Evolutionary conservation across 2,888 invertebrate genomes (phyloP), one percentile per base, ranked within the genome.

Genomic region (Cistogaster globosa): DNA sequence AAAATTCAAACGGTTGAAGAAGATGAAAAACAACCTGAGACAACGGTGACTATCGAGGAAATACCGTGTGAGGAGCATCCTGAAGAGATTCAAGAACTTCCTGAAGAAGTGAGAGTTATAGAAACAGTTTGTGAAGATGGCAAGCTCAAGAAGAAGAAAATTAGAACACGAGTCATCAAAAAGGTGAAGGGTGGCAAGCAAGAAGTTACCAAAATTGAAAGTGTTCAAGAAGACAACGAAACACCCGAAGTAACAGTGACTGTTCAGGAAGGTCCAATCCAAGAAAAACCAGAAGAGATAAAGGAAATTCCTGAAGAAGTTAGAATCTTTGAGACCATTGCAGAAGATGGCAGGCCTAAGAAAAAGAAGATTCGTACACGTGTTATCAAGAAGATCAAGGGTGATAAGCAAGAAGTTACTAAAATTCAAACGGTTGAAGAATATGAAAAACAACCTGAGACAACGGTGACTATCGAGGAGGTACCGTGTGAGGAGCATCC

Each of bases 361-460:
- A 69, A 69, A 42, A 57, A 42, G 42, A 69, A 57, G 69, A 69
- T 69, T 42, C 55, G 57, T 3, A 69, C 69, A 20, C 57, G 69
- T 42, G 22, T 57, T 4, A 69, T 69, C 55, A 69, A 69, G 12
- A 69, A 57, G 42, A 16, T 69, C 0, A 69, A 57, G 69, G 69
- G 57, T 42, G 55, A 57, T n/a, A 57, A 69, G n/a, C 69, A 69
- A 69, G 55, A 69, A 57, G 57, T 57, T 4, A 69, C 55, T 3
- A 69, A 69, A 16, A 69, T 69, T n/a, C 42, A 69, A 57, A 69
- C 69, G 22, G 69, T 69, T 26, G 69, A 69, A 26, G 69, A 69
- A 69, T 57, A 69, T 45, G 69, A 69, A 9, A 69, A 69, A 26
- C 26, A 26, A n/a, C 69, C 69, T 42, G 26, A 57, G 42, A 69